Base-by-base conservation (phyloP, 1,140 invertebrate species). In the silkworm (Bombyx mori) region DNA sequence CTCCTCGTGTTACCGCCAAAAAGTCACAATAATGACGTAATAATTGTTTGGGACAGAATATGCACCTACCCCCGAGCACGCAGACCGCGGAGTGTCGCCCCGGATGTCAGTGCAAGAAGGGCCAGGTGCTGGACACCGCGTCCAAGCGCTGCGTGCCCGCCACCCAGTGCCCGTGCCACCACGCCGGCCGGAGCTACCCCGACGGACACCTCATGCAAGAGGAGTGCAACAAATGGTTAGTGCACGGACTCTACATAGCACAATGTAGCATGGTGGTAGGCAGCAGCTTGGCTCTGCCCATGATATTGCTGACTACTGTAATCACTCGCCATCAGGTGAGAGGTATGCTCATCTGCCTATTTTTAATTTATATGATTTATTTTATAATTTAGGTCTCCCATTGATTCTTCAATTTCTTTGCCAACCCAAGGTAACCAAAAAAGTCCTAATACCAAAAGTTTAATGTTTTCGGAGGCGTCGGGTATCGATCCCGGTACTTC, bases 171-270 rank as follows among this genome's bases (percentile, higher is more conserved):
- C 96, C 96, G 0, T 98, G 96, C 77, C 94, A 96, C 79, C 96
- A 97, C 78, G 95, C 93, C 12, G 95, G 95, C 3, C 89, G 90
- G 26, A 95, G 93, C 72, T 98, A 95, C 75, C 85, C 88, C 18
- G 95, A 97, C 66, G 93, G 92, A 0, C 90, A 93, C 7, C 84
- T 86, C 45, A 94, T 96, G 71, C 91, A 92, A 59, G 91, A 93
- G 75, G 94, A 95, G 50, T 97, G 96, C 70, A 97, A 97, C 69
- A 91, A 90, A 52, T 97, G 95, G 93, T 94, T 74, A 87, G 87
- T 63, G 6, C 6, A 35, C 26, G 26, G 26, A 35, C 26, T 35
- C 26, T 35, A 35, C 4, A 5, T 35, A 35, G 2, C 4, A 35
- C 26, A 0, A 35, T 35, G 26, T 35, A 35, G 26, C 4, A 35